Conservation (phyloP, 2,797 vertebrate species). For the Tapirus indicus region DNA sequence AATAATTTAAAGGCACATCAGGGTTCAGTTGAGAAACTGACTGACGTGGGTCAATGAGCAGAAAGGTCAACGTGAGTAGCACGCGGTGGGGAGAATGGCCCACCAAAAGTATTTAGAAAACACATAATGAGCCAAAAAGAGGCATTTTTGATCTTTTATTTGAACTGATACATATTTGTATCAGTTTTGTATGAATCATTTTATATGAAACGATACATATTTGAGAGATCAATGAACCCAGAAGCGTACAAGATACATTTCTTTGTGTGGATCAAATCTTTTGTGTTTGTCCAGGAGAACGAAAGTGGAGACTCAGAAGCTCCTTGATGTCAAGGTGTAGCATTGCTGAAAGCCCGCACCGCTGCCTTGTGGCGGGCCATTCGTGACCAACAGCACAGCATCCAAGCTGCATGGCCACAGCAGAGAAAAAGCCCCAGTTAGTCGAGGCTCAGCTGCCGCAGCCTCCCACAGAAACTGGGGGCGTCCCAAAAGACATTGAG, state of each 20-base stretch:
- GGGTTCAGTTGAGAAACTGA: constrained; percentile 59
- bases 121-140: constrained; percentile 74
- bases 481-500: accelerated
- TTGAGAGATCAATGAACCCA: constrained; percentile 80
- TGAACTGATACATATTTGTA: constrained; percentile 47
- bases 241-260: constrained; percentile 79
- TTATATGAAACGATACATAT: constrained; percentile 80
- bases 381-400: accelerated
- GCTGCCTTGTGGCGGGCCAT: background rate
- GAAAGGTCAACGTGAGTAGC: constrained; percentile 15
- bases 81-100: background rate
- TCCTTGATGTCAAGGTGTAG: constrained; percentile 81
- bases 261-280: constrained; percentile 75
- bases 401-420: accelerated
- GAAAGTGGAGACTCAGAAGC: constrained; percentile 78
- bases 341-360: constrained; percentile 62
- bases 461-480: background rate
- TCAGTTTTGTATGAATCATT: too few species aligned
- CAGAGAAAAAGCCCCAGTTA: background rate
- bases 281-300: constrained; percentile 82
- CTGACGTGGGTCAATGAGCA: constrained; percentile 69
- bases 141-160: constrained; percentile 84
- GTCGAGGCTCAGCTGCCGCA: background rate
- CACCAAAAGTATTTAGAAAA: background rate
- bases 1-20: constrained; percentile 43